These are phyloP conservation scores for Perca schrenkii DNA, from an alignment of 2,113 vertebrate genomes.

Conservation along the genomic window DNA sequence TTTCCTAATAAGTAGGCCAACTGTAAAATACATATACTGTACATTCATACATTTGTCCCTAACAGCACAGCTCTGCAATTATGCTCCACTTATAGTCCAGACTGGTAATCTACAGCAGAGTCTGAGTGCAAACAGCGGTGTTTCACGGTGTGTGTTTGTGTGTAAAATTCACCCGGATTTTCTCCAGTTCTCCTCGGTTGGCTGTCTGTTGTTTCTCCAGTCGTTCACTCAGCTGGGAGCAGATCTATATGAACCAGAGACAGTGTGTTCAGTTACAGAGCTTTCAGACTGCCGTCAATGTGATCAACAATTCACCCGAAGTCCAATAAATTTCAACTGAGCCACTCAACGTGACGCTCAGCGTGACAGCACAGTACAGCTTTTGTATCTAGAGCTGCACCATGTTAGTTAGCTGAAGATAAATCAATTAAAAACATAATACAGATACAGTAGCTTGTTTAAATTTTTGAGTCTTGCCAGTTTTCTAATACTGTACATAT, in stretches of 20 bases:
- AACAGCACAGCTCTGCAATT: constrained; percentile 13
- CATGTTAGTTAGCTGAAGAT: background rate
- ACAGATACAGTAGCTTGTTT: background rate
- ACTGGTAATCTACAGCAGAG: background rate
- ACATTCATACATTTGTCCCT: background rate
- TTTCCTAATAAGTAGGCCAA: background rate
- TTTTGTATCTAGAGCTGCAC: background rate
- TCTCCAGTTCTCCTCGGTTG: constrained; percentile 95
- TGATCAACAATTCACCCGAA: background rate
- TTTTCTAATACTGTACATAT: too few species aligned
- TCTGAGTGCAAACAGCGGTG: background rate
- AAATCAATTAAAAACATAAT: background rate
- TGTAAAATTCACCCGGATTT: constrained; percentile 92
- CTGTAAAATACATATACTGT: background rate
- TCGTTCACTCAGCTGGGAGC: constrained; percentile 97
- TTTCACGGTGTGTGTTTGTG: background rate
- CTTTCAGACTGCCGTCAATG: background rate
- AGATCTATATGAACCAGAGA: constrained; percentile 87
- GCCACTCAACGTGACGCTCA: background rate
- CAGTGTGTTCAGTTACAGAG: background rate
- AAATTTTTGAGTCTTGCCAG: background rate
- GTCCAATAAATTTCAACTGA: background rate
- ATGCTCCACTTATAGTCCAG: background rate
- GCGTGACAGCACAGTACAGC: background rate
- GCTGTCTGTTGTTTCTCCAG: constrained; percentile 96